Conservation (phyloP, 2,888 invertebrate genomes). For the Gonocerus acuteangulatus region DNA sequence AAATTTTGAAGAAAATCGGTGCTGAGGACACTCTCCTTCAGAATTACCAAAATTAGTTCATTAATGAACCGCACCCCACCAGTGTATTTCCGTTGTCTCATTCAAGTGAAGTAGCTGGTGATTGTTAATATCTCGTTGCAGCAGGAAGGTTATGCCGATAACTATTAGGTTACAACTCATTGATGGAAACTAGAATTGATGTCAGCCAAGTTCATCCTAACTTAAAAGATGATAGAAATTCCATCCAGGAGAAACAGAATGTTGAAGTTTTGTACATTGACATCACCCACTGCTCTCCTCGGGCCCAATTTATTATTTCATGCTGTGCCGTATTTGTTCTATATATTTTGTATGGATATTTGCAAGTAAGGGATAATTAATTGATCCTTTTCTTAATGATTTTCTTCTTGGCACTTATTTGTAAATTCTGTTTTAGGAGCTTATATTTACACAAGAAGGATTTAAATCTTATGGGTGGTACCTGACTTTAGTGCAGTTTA, state of each 20-base stretch:
- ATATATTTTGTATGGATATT: conserved; percentile 84
- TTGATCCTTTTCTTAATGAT: conserved; percentile 1
- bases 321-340: conserved; percentile 75
- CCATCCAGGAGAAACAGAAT: conserved; percentile 9
- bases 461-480: conserved; percentile 87
- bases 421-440: conserved; percentile 51
- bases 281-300: conserved; percentile 56
- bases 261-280: conserved; percentile 56
- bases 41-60: too few relatives aligned
- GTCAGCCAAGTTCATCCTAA: neutral
- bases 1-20: too few relatives aligned
- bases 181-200: conserved; percentile 18
- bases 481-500: conserved; percentile 84
- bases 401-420: neutral
- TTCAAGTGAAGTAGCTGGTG: too few relatives aligned
- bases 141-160: too few relatives aligned
- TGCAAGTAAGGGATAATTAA: conserved; percentile 49
- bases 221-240: neutral
- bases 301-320: conserved; percentile 67
- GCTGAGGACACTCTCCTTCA: too few relatives aligned
- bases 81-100: too few relatives aligned
- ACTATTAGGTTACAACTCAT: neutral
- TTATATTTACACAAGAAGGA: conserved; percentile 84
- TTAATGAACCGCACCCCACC: too few relatives aligned
- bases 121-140: too few relatives aligned